Conservation (phyloP, 2,113 vertebrate species). For the Struthidea cinerea region DNA sequence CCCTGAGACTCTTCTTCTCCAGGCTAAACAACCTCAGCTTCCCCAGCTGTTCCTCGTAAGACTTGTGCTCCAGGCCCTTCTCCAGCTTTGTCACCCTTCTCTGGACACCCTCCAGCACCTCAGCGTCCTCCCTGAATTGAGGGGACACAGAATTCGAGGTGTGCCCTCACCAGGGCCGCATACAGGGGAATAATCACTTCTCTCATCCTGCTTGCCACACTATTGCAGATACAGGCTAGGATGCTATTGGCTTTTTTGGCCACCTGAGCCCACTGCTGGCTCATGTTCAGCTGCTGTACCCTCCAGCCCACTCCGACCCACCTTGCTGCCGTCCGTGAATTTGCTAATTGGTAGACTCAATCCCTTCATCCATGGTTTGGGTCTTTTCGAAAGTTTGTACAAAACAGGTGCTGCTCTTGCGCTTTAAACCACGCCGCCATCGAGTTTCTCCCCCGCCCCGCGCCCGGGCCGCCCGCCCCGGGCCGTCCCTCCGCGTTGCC, state of each 20-base stretch:
- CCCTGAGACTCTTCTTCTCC: too few species aligned
- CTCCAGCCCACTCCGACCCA: not conserved
- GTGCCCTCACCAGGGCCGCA: not conserved
- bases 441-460: fast-evolving
- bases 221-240: not conserved
- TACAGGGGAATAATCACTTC: not conserved
- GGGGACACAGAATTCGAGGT: not conserved
- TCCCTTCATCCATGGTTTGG: fast-evolving
- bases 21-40: not conserved
- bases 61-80: not conserved
- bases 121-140: not conserved
- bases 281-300: too few species aligned
- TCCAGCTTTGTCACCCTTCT: not conserved
- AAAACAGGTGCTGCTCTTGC: fast-evolving
- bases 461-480: not conserved
- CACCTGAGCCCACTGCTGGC: not conserved
- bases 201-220: not conserved
- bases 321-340: not conserved
- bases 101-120: too few species aligned
- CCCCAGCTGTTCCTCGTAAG: not conserved
- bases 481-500: not conserved
- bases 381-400: too few species aligned
- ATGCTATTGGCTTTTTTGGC: too few species aligned
- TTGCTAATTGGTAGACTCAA: too few species aligned
- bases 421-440: not conserved